Base-by-base conservation (phyloP, 2,113 vertebrate genomes). In the Chlorodrepanis virens region DNA sequence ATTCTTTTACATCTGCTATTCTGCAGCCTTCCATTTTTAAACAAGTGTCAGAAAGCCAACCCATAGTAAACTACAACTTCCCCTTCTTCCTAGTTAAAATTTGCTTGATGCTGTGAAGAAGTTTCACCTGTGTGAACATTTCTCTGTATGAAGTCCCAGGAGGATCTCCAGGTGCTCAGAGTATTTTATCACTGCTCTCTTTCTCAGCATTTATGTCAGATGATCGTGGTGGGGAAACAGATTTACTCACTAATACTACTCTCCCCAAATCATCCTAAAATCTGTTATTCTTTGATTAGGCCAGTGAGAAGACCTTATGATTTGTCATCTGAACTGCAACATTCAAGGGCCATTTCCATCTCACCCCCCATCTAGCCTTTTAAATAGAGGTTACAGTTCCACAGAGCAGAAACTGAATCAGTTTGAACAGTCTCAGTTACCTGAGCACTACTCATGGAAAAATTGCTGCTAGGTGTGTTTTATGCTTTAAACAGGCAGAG, bases 401-500 rank as follows among this genome's bases (percentile, higher is more conserved):
- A 78, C 35, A 52, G 7, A 60, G 16, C 20, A 49, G 35, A 45
- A 44, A 49, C 23, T 44, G 57, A 68, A 47, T 7, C 59, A 10
- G 64, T 61, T 69, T 39, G 31, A 63, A 24, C 72, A 75, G 37
- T 6, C 69, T 42, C 42, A 2, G 1, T n/a, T 47, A 77, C n/a
- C 29, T 64, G 61, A 33, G 39, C 44, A 61, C 11, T 14, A 18
- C 0, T 0, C 1, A 24, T 1, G 3, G 31, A 85, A 68, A 64
- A 68, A 64, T 1, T 29, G 18, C 60, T 65, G 31, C 37, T 45
- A 23, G 20, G 14, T 40, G 31, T 35, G 27, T 27, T 91, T 44
- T 37, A 37, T 49, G 16, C 50, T 85, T 47, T 37, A 40, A 29
- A 35, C 23, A 20, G 11, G 42, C 37, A 84, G 72, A 83, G 31